phyloP scores from a whole-genome alignment of 1,140 invertebrate species.

The Nasonia giraulti region DNA sequence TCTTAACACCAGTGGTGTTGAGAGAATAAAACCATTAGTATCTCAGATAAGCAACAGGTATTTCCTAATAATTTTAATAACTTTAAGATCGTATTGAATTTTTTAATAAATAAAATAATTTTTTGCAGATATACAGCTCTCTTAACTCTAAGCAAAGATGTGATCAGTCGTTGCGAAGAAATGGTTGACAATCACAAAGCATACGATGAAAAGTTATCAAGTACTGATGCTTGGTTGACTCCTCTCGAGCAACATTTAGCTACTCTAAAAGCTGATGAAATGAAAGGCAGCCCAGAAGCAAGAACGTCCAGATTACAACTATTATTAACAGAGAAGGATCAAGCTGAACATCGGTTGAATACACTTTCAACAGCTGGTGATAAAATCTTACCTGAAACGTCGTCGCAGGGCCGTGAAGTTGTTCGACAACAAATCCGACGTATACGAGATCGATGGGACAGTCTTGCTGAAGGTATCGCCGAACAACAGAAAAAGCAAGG shows the following conservation, averaged over 20 bases:
- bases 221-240: conserved; percentile 85
- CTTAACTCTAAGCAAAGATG: conserved; percentile 89
- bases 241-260: conserved; percentile 85
- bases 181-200: conserved; percentile 89
- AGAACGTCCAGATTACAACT: conserved; percentile 83
- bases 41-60: conserved; percentile 90
- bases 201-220: conserved; percentile 85
- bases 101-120: conserved; percentile 27
- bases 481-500: conserved; percentile 90
- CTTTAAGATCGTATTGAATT: too few species aligned
- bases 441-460: conserved; percentile 89
- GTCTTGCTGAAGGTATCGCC: conserved; percentile 84
- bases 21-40: conserved; percentile 90
- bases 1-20: conserved; percentile 88
- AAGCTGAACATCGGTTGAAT: conserved; percentile 85
- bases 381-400: conserved; percentile 92
- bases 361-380: conserved; percentile 86
- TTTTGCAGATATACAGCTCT: conserved; percentile 85
- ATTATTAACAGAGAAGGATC: conserved; percentile 87
- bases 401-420: conserved; percentile 90
- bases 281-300: conserved; percentile 72
- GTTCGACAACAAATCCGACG: conserved; percentile 88
- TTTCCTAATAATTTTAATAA: neutral
- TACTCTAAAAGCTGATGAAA: conserved; percentile 74
- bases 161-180: conserved; percentile 89